Evolutionary conservation across 1,140 invertebrate species (phyloP).

Genomic region (Homarus americanus): DNA sequence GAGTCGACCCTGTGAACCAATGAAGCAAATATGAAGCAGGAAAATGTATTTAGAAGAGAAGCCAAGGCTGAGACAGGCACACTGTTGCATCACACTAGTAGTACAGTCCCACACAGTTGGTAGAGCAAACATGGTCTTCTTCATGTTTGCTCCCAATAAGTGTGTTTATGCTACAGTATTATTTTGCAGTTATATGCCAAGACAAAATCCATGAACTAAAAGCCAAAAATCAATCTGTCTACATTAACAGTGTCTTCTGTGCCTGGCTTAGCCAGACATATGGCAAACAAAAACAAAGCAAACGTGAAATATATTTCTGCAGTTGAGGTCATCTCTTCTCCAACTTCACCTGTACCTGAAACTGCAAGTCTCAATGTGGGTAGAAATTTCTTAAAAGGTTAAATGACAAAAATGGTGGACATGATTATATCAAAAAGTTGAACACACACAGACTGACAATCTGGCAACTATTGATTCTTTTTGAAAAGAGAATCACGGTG

Average conservation of each 20-base stretch:
- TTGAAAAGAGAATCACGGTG: constrained; percentile 29
- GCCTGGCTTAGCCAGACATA: constrained; percentile 35
- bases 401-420: constrained; percentile 15
- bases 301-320: constrained; percentile 19
- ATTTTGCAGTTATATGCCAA: background rate
- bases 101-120: background rate
- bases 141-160: constrained; percentile 13
- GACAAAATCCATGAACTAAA: background rate
- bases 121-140: constrained; percentile 19
- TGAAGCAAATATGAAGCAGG: constrained; percentile 73
- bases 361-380: constrained; percentile 20
- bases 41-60: background rate
- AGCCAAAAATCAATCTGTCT: constrained; percentile 1
- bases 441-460: background rate
- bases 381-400: constrained; percentile 30
- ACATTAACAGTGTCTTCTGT: constrained; percentile 13
- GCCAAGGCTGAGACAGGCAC: constrained; percentile 55
- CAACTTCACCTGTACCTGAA: constrained; percentile 36
- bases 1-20: constrained; percentile 90
- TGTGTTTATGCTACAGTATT: background rate
- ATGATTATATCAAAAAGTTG: background rate
- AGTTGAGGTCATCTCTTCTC: constrained; percentile 27
- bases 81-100: constrained; percentile 24
- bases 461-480: background rate
- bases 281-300: constrained; percentile 6